Evolutionary conservation across 2,113 vertebrate species (phyloP).

Genomic region (Hippocampus guttulatus): DNA sequence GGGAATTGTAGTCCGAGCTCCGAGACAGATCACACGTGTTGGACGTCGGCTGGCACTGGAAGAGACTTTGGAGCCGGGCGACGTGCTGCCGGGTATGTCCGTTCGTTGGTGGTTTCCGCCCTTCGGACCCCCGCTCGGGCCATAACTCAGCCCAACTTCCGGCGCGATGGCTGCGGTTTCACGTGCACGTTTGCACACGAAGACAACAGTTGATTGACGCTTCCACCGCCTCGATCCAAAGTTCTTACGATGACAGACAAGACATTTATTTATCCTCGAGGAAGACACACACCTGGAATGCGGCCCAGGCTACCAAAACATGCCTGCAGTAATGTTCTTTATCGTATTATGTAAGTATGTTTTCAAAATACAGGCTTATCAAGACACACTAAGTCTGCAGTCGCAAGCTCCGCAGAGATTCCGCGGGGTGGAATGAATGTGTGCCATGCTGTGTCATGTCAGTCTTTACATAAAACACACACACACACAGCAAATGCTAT

Average conservation of each 20-base stretch:
- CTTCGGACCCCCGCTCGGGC: slow-evolving; percentile 15
- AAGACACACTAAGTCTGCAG: slow-evolving; percentile 39
- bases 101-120: slow-evolving; percentile 14
- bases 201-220: slow-evolving; percentile 22
- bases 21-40: slow-evolving; percentile 11
- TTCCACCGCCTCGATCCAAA: slow-evolving; percentile 44
- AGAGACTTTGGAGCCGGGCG: not conserved
- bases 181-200: slow-evolving; percentile 1
- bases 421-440: slow-evolving; percentile 14
- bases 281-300: slow-evolving; percentile 38
- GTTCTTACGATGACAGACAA: slow-evolving; percentile 33
- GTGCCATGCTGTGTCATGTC: slow-evolving; percentile 46
- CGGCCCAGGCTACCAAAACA: slow-evolving; percentile 51
- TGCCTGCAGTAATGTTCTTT: slow-evolving; percentile 37
- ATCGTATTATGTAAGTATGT: slow-evolving; percentile 48
- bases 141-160: slow-evolving; percentile 21
- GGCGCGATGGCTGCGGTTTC: slow-evolving; percentile 25
- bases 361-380: slow-evolving; percentile 42
- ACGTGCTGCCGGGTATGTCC: slow-evolving; percentile 1
- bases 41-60: not conserved
- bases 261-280: slow-evolving; percentile 6
- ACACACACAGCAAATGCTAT: slow-evolving; percentile 33
- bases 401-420: slow-evolving; percentile 23
- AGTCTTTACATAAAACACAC: slow-evolving; percentile 39
- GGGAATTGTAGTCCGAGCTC: slow-evolving; percentile 2